Conservation (phyloP, 2,888 invertebrate species). For the Chaitophorus viminalis region DNA sequence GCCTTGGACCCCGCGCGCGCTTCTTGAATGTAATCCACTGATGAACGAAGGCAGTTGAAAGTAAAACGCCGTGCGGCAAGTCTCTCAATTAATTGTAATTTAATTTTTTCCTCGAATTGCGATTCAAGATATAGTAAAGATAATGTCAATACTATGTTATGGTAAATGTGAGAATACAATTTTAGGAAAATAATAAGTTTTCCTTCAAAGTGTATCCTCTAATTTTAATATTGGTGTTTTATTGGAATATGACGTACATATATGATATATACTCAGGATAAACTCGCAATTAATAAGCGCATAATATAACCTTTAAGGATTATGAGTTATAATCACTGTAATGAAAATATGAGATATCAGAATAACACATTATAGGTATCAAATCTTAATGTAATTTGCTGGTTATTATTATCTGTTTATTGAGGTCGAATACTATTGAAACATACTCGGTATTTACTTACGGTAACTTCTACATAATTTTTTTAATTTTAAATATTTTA, state of each 20-base stretch:
- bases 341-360: not conserved
- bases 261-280: not conserved
- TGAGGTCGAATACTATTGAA: no score
- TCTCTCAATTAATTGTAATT: not conserved
- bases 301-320: not conserved
- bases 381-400: no score
- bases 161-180: not conserved
- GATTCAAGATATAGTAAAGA: not conserved
- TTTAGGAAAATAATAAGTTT: not conserved
- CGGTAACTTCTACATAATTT: no score
- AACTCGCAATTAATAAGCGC: not conserved
- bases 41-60: slow-evolving; percentile 7
- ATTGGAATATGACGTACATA: not conserved
- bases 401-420: no score
- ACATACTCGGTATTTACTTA: no score
- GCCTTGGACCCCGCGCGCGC: not conserved
- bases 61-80: not conserved
- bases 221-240: not conserved
- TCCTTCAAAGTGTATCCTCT: not conserved
- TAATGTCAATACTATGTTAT: not conserved
- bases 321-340: no score
- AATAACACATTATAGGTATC: not conserved
- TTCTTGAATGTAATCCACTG: slow-evolving; percentile 8
- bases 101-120: not conserved
- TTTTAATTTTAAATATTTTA: no score